Conservation (phyloP, 2,888 invertebrate genomes). For the Heliconius charithonia region DNA sequence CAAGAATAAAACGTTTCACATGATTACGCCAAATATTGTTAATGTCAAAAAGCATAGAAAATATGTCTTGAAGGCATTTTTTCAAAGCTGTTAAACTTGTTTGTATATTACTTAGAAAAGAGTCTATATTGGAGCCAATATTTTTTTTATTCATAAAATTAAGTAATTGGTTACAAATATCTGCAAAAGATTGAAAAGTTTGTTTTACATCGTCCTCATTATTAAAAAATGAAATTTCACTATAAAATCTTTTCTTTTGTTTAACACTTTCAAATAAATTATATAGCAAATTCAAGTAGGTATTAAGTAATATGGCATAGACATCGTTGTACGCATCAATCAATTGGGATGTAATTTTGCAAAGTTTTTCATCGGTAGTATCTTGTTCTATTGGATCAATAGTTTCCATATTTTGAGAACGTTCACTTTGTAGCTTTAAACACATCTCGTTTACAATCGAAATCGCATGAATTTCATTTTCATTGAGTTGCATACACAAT, state of each 20-base stretch:
- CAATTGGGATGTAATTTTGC: slow-evolving; percentile 3
- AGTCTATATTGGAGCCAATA: neutral
- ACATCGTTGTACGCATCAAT: neutral
- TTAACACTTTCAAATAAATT: neutral
- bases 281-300: neutral
- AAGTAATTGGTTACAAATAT: slow-evolving; percentile 7
- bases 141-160: slow-evolving; percentile 15
- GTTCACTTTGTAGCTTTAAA: slow-evolving; percentile 54
- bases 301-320: neutral
- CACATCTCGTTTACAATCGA: slow-evolving; percentile 64
- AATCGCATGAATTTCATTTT: slow-evolving; percentile 55
- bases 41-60: slow-evolving; percentile 63
- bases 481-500: slow-evolving; percentile 61
- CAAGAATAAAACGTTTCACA: slow-evolving; percentile 65
- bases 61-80: slow-evolving; percentile 65
- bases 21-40: slow-evolving; percentile 72
- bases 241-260: neutral
- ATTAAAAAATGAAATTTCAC: neutral
- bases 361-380: neutral
- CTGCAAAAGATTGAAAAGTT: slow-evolving; percentile 8
- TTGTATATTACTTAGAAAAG: slow-evolving; percentile 51
- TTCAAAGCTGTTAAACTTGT: slow-evolving; percentile 63
- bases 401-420: slow-evolving; percentile 45
- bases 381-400: neutral
- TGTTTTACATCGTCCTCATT: neutral